Evolutionary conservation across 2,888 invertebrate genomes (phyloP).

Genomic region (Elysia crispata): DNA sequence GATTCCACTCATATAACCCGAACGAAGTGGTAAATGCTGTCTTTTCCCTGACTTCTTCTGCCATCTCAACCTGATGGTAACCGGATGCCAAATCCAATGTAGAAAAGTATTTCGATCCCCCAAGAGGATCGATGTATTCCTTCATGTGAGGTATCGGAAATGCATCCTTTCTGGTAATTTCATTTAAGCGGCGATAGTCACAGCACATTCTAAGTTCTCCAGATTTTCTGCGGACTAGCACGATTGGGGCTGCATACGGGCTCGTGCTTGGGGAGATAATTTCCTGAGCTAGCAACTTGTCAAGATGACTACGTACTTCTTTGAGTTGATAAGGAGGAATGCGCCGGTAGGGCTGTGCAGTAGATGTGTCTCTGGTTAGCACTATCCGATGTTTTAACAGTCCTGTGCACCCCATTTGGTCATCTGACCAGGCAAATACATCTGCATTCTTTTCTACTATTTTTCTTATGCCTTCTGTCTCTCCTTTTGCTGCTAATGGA

Average conservation of each 20-base stretch:
- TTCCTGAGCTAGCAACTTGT: not conserved
- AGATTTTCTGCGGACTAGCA: constrained; percentile 22
- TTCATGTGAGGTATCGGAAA: constrained; percentile 12
- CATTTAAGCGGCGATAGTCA: constrained; percentile 44
- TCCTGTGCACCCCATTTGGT: not conserved
- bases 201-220: not conserved
- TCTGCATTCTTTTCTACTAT: no score
- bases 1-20: constrained; percentile 30
- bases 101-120: constrained; percentile 31
- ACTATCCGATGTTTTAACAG: not conserved
- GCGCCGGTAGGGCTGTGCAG: constrained; percentile 18
- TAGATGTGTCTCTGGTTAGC: not conserved
- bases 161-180: constrained; percentile 7
- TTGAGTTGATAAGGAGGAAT: not conserved
- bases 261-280: not conserved
- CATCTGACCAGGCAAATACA: not conserved
- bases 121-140: constrained; percentile 36
- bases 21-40: constrained; percentile 39
- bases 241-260: constrained; percentile 23
- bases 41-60: constrained; percentile 21
- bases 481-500: no score
- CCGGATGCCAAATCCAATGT: constrained; percentile 37
- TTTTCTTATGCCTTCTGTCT: no score
- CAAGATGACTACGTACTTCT: not conserved
- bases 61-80: constrained; percentile 43